phyloP scores from a whole-genome alignment of 2,113 vertebrate species.

The Aptenodytes forsteri region DNA sequence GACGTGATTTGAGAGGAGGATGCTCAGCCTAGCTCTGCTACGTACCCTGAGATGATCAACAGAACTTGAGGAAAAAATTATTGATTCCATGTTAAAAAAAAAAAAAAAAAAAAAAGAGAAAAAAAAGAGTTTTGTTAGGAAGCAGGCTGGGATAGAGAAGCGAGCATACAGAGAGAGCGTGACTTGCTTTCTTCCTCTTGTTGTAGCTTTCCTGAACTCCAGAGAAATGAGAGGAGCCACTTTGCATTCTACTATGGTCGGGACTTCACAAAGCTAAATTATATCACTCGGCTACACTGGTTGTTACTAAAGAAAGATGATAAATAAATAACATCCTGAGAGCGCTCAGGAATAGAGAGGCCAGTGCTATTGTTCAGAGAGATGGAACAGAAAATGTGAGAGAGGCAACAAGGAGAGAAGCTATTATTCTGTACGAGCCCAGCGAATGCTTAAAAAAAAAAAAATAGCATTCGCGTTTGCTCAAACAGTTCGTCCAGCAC shows the following conservation, averaged over 20 bases:
- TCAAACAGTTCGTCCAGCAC: background rate
- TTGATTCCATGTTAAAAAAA: background rate
- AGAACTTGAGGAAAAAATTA: background rate
- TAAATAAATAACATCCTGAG: slow-evolving; percentile 33
- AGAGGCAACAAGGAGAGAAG: background rate
- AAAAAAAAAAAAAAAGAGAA: no score
- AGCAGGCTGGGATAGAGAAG: background rate
- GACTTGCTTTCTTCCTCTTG: background rate
- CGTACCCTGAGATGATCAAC: background rate
- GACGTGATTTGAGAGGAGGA: background rate
- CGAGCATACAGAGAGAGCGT: background rate
- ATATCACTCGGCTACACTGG: background rate
- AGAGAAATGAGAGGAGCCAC: background rate
- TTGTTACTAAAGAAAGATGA: slow-evolving; percentile 11
- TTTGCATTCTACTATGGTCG: background rate
- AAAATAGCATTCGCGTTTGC: background rate
- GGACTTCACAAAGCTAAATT: slow-evolving; percentile 29
- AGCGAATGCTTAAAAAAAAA: background rate
- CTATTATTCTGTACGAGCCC: background rate
- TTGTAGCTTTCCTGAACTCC: background rate
- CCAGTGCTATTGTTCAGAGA: background rate
- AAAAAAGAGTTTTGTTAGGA: background rate
- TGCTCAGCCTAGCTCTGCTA: background rate
- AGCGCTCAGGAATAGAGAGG: background rate
- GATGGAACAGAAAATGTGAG: background rate